Conservation (phyloP, 2,888 invertebrate species). For the Rotaria sp. region DNA sequence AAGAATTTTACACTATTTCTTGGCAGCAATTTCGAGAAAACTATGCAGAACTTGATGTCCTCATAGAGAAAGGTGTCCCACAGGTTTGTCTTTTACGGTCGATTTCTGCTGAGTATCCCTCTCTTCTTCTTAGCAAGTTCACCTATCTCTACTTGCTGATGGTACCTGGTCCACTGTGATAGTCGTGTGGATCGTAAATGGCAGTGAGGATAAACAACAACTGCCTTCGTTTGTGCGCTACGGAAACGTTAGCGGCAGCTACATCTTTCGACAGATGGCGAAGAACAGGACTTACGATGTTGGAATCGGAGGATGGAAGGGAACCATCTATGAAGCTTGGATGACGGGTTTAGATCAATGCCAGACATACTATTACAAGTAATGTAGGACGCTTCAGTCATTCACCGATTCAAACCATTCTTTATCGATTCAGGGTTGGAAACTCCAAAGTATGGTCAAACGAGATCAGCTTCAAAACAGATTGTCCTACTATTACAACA, state of each 20-base stretch:
- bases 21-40: background rate
- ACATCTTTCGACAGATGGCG: background rate
- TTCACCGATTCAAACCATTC: background rate
- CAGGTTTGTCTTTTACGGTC: background rate
- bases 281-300: background rate
- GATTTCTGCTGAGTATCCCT: background rate
- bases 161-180: background rate
- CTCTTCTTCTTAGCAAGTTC: background rate
- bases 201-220: background rate
- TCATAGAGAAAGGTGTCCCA: background rate
- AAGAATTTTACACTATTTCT: background rate
- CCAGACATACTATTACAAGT: background rate
- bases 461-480: background rate
- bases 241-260: background rate
- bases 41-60: background rate
- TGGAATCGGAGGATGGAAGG: background rate
- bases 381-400: background rate
- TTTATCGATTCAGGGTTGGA: background rate
- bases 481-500: background rate
- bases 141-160: background rate
- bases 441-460: background rate
- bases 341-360: background rate
- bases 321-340: background rate
- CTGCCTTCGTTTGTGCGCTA: background rate
- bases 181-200: background rate